Conservation (phyloP, 2,888 invertebrate species). For the Phasia obesa region DNA sequence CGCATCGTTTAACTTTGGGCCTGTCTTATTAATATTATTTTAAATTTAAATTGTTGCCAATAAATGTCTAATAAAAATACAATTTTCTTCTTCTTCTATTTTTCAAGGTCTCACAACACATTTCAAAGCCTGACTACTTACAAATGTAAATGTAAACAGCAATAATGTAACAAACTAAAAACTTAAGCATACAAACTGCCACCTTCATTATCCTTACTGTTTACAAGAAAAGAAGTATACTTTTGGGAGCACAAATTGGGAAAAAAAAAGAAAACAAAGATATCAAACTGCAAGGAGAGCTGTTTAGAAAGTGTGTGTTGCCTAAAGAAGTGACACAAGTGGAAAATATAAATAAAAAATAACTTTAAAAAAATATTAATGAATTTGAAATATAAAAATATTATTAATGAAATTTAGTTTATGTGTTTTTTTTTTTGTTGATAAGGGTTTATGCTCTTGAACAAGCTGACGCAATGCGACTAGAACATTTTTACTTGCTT, state of each 20-base stretch:
- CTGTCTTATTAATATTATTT: slow-evolving; percentile 35
- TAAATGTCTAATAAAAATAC: slow-evolving; percentile 38
- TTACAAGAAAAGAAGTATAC: slow-evolving; percentile 34
- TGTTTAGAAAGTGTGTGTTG: too few species aligned
- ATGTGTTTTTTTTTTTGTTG: background rate
- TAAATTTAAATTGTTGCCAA: slow-evolving; percentile 20
- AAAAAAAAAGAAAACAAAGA: background rate
- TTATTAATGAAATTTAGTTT: too few species aligned
- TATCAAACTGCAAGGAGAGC: background rate
- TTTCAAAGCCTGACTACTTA: slow-evolving; percentile 1
- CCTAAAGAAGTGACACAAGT: too few species aligned
- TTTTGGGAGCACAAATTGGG: slow-evolving; percentile 34
- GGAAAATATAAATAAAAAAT: too few species aligned
- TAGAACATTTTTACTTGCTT: too few species aligned
- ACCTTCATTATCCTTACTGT: background rate
- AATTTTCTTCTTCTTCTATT: background rate
- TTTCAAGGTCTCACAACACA: background rate
- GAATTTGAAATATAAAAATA: too few species aligned
- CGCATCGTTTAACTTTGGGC: slow-evolving; percentile 32
- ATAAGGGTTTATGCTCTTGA: background rate
- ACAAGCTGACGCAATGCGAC: background rate
- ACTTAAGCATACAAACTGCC: background rate
- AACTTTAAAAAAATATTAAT: too few species aligned
- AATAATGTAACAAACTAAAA: slow-evolving; percentile 4
- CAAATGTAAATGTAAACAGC: slow-evolving; percentile 1